Base-by-base conservation (phyloP, 2,888 invertebrate genomes). In the Campaea margaritaria region DNA sequence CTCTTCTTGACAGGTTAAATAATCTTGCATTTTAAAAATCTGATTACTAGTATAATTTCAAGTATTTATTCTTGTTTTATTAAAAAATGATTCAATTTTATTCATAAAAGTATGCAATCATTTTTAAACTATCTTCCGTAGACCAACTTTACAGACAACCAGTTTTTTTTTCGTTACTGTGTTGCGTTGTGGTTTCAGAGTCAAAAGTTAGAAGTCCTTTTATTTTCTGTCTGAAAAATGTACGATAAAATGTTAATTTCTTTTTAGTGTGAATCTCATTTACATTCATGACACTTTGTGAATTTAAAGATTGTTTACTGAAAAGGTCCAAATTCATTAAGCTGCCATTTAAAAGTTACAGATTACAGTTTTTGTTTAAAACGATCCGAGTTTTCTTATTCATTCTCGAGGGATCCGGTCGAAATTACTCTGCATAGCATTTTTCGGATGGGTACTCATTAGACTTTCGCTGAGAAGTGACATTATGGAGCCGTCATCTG, bases 311-410 rank as follows among this genome's bases (percentile, higher is more conserved):
- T 62, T 58, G 58, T 55, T 62, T 51, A 57, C 58, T 31, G 44
- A 41, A 54, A 54, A 58, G 52, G 58, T 48, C 52, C 59, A 56
- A 64, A 64, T 64, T 64, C 56, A 64, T 64, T 64, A 57, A 53
- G 50, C 45, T 53, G 53, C 44, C 53, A 39, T 52, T 64, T 57
- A 41, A 57, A 64, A 64, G 59, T 57, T 64, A 52, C 59, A 38
- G 58, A 59, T 52, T 45, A 63, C 59, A 58, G 59, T 63, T 63
- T 56, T 59, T 56, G 56, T 59, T 57, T 49, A 45, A 54, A 63
- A 63, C 56, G 53, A 50, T 49, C 62, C 13, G 61, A 62, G 62
- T 62, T 58, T 50, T 62, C 43, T 38, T 45, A 42, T 48, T 58
- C 57, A 57, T 54, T 41, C 53, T 50, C 46, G 14, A 15, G 54